Evolutionary conservation across 2,113 vertebrate species (phyloP).

Genomic region (Dendropsophus ebraccatus): DNA sequence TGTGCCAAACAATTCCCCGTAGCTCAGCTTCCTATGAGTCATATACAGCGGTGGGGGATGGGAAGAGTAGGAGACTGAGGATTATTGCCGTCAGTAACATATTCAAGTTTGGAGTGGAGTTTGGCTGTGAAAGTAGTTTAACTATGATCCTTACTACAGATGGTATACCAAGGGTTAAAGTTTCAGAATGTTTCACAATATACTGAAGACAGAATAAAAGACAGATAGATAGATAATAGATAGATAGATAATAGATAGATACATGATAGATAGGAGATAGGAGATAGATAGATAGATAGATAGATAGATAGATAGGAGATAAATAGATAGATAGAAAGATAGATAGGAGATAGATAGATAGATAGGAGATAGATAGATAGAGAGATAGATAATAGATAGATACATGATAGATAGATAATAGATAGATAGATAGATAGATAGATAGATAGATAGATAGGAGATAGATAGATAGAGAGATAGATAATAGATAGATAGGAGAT

Average conservation of each 20-base stretch:
- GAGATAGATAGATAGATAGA: no score
- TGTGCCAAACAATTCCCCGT: background rate
- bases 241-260: background rate
- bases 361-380: background rate
- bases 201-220: background rate
- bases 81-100: background rate
- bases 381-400: background rate
- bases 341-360: no score
- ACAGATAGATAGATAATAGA: background rate
- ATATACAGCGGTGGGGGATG: background rate
- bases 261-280: no score
- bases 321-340: no score
- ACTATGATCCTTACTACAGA: background rate
- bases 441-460: background rate
- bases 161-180: no score
- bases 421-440: background rate
- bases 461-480: no score
- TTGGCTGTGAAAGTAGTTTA: background rate
- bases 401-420: background rate
- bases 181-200: background rate
- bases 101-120: background rate
- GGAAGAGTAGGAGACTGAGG: background rate
- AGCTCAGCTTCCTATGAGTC: constrained; percentile 16
- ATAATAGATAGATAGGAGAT: no score
- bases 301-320: no score